These are phyloP conservation scores for Heterotilapia buettikoferi DNA, from an alignment of 2,113 vertebrate species.

Conservation along the genomic window DNA sequence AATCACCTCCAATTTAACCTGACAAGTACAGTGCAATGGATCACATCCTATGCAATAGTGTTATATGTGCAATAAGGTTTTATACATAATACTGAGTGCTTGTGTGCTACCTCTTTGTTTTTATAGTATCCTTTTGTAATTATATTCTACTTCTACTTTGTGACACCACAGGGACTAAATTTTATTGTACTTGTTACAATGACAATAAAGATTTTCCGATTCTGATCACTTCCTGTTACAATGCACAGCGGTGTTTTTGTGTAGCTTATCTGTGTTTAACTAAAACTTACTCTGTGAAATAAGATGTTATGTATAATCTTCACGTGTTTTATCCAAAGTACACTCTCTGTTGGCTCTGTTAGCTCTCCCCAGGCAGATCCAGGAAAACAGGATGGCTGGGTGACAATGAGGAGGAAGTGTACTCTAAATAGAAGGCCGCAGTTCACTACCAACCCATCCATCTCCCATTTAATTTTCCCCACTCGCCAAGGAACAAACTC, in stretches of 20 bases:
- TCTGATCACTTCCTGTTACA: background rate
- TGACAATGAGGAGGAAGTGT: background rate
- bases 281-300: background rate
- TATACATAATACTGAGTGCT: rapidly evolving
- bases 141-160: background rate
- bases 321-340: background rate
- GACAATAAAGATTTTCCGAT: rapidly evolving
- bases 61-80: background rate
- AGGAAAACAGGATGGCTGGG: background rate
- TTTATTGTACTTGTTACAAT: background rate
- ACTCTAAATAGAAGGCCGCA: background rate
- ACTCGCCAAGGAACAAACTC: background rate
- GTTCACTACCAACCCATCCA: background rate
- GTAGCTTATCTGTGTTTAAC: background rate
- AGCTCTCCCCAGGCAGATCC: background rate
- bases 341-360: background rate
- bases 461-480: background rate
- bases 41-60: background rate
- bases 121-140: background rate
- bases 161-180: rapidly evolving
- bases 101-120: background rate
- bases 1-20: background rate
- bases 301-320: background rate
- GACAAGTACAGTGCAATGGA: background rate
- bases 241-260: background rate